Evolutionary conservation across 2,888 invertebrate species (phyloP).

Genomic region (Agriopis aurantiaria): DNA sequence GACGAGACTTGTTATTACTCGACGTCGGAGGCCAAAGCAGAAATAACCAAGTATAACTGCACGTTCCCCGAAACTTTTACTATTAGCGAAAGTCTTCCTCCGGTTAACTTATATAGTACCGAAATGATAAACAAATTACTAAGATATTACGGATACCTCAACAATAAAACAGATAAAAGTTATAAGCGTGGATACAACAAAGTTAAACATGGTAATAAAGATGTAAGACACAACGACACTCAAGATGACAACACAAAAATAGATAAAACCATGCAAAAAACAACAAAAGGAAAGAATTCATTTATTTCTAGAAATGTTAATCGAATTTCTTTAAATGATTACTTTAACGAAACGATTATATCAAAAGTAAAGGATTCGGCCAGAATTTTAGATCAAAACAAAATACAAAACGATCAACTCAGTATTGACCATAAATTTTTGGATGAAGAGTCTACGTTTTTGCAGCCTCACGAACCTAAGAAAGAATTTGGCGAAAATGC

Average conservation of each 20-base stretch:
- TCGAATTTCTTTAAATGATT: slow-evolving; percentile 60
- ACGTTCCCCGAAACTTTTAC: slow-evolving; percentile 83
- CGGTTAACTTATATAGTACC: slow-evolving; percentile 81
- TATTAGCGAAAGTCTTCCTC: slow-evolving; percentile 81
- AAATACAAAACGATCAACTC: slow-evolving; percentile 68
- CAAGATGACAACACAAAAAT: slow-evolving; percentile 43
- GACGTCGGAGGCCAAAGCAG: slow-evolving; percentile 74
- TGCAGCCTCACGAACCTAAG: slow-evolving; percentile 54
- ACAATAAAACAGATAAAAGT: slow-evolving; percentile 77
- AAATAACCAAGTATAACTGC: slow-evolving; percentile 80
- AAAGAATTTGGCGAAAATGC: slow-evolving; percentile 53
- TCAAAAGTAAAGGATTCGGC: slow-evolving; percentile 66
- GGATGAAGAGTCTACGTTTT: slow-evolving; percentile 60
- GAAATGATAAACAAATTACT: slow-evolving; percentile 83
- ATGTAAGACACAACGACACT: slow-evolving; percentile 40
- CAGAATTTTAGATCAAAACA: slow-evolving; percentile 73
- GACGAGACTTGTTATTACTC: slow-evolving; percentile 81
- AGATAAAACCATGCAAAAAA: slow-evolving; percentile 47
- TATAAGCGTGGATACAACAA: slow-evolving; percentile 60
- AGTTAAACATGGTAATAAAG: slow-evolving; percentile 47
- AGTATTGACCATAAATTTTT: slow-evolving; percentile 70
- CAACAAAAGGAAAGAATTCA: slow-evolving; percentile 51
- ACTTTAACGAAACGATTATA: slow-evolving; percentile 64
- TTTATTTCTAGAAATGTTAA: slow-evolving; percentile 57
- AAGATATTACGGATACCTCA: slow-evolving; percentile 79